phyloP scores from a whole-genome alignment of 2,113 vertebrate species.

The Mobula hypostoma region DNA sequence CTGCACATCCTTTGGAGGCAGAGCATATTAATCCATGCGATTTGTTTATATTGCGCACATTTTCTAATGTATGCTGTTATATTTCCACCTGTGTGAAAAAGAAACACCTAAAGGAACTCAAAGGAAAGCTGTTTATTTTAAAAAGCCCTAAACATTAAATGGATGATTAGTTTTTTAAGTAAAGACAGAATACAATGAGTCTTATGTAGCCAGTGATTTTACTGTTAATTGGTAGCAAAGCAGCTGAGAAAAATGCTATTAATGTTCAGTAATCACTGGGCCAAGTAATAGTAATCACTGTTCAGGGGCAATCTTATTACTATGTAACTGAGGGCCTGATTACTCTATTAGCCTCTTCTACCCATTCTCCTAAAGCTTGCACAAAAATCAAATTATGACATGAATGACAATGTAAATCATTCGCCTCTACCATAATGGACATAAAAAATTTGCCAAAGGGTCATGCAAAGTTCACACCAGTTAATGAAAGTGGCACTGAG shows the following conservation, averaged over 20 bases:
- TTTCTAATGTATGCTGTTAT: not conserved
- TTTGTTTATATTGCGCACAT: not conserved
- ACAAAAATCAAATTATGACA: conserved; percentile 74
- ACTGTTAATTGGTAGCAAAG: conserved; percentile 50
- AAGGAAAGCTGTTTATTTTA: conserved; percentile 34
- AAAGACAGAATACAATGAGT: conserved; percentile 33
- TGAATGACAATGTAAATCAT: conserved; percentile 70
- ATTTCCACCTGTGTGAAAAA: not conserved
- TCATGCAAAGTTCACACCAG: conserved; percentile 70
- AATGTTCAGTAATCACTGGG: conserved; percentile 58
- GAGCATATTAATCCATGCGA: not conserved
- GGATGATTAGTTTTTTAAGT: conserved; percentile 34
- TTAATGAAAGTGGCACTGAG: conserved; percentile 74
- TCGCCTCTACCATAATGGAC: conserved; percentile 61
- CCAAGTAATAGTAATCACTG: conserved; percentile 62
- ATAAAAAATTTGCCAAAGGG: conserved; percentile 71
- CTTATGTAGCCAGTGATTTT: conserved; percentile 40
- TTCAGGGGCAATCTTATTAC: conserved; percentile 65
- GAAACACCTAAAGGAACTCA: not conserved
- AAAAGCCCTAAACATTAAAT: conserved; percentile 29
- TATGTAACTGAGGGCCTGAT: conserved; percentile 68
- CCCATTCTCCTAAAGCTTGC: conserved; percentile 62
- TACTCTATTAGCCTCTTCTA: conserved; percentile 68
- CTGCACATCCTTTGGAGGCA: not conserved
- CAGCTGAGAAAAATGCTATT: conserved; percentile 49